Evolutionary conservation across 2,888 invertebrate genomes (phyloP).

Genomic region (Lordiphosa andalusiaca): DNA sequence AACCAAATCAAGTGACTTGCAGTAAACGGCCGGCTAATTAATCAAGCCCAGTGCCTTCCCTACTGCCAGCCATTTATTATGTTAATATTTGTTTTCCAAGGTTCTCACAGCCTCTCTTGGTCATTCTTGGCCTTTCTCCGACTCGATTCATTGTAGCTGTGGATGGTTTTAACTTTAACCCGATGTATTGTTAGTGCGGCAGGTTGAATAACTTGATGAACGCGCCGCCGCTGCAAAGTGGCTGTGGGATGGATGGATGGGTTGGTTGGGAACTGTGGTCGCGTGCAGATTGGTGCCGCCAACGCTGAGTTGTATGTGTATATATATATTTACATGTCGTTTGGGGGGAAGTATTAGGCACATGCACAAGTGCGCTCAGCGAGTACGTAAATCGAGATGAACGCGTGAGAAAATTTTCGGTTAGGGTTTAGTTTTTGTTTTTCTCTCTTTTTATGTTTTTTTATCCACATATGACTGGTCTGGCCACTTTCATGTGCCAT

Average conservation of each 20-base stretch:
- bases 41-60: constrained; percentile 24
- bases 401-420: constrained; percentile 69
- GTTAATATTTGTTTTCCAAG: constrained; percentile 12
- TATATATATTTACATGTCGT: background rate
- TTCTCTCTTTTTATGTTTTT: too few species aligned
- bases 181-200: constrained; percentile 16
- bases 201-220: constrained; percentile 41
- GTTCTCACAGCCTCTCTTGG: constrained; percentile 53
- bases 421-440: constrained; percentile 36
- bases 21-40: constrained; percentile 39
- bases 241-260: constrained; percentile 6
- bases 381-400: constrained; percentile 66
- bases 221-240: constrained; percentile 5
- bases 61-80: constrained; percentile 32
- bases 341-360: constrained; percentile 22
- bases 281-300: constrained; percentile 62
- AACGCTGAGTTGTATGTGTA: constrained; percentile 26
- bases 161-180: constrained; percentile 9
- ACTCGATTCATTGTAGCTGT: constrained; percentile 10
- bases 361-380: constrained; percentile 32
- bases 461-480: constrained; percentile 32
- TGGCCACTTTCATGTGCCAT: constrained; percentile 51
- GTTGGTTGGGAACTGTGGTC: constrained; percentile 43
- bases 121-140: constrained; percentile 25
- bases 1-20: constrained; percentile 53